phyloP scores from a whole-genome alignment of 2,113 vertebrate genomes.

The Lophura nycthemera region DNA sequence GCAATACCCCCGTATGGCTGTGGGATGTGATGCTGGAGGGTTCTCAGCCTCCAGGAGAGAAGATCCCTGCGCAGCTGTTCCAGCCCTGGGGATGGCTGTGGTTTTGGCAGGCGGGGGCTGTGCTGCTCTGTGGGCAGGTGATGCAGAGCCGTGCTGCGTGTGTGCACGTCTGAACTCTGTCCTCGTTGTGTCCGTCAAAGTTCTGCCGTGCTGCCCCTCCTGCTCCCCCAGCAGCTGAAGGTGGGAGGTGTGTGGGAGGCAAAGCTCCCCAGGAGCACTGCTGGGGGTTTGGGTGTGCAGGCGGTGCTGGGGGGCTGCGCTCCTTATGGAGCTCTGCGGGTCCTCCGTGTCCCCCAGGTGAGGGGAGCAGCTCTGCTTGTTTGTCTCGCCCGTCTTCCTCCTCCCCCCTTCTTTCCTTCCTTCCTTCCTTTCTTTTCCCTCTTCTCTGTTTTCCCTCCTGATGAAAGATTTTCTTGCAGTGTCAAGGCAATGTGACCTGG shows the following conservation, averaged over 20 bases:
- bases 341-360: neutral
- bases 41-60: neutral
- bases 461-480: conserved; percentile 45
- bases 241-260: conserved; percentile 60
- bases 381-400: neutral
- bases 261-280: conserved; percentile 40
- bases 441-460: neutral
- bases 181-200: conserved; percentile 23
- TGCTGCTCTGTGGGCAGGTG: neutral
- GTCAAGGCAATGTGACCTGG: conserved; percentile 76
- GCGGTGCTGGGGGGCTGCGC: neutral
- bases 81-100: neutral
- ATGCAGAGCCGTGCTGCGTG: neutral
- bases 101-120: neutral
- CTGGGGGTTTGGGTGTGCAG: neutral
- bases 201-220: neutral
- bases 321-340: neutral
- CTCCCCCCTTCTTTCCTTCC: neutral
- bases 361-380: conserved; percentile 1
- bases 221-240: neutral
- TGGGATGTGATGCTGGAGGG: neutral
- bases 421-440: neutral
- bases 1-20: accelerated
- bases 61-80: accelerated
- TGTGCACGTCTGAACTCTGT: neutral